Evolutionary conservation across 1,140 invertebrate genomes (phyloP), one percentile per base, ranked within the genome.

Genomic region (Choristoneura fumiferana): DNA sequence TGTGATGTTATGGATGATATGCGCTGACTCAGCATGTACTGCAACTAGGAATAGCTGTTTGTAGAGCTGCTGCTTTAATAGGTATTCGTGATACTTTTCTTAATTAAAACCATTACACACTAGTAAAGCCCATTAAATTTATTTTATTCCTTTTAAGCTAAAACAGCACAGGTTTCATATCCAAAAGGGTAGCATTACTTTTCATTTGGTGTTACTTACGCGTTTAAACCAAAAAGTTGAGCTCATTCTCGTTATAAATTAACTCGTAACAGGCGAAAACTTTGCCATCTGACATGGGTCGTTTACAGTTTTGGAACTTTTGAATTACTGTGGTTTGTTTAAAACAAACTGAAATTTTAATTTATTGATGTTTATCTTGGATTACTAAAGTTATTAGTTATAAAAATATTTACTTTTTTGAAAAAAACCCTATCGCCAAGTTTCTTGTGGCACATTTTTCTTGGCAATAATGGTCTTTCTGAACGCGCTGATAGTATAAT

Each of bases 161-260:
- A 15, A 15, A 9, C 34, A 54, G 29, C 8, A 12, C 52, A 14
- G 8, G 34, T 18, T 29, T 54, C 52, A 36, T 36, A 54, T 54
- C 52, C 52, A 15, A 36, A 54, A 49, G 33, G 52, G 52, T 54
- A 29, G 13, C 52, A 54, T 54, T 33, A 54, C 52, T 54, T 54
- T 54, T 54, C 52, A 54, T 54, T 54, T 54, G 4, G 14, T 10
- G 34, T 54, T 54, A 36, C 34, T 54, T 54, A 54, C 15, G n/a
- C 52, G 52, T 54, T 54, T 54, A 36, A 18, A 18, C 29, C 52
- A 13, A n/a, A 49, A 49, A 49, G 43, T 49, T 54, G 29, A 35
- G 33, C 52, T 36, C 52, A 36, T 18, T 6, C 52, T 54, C 15
- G 34, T 54, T 35, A 54, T 54, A 36, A 54, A 54, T 54, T 34